Conservation (phyloP, 2,113 vertebrate species). For the Pseudorasbora parva region DNA sequence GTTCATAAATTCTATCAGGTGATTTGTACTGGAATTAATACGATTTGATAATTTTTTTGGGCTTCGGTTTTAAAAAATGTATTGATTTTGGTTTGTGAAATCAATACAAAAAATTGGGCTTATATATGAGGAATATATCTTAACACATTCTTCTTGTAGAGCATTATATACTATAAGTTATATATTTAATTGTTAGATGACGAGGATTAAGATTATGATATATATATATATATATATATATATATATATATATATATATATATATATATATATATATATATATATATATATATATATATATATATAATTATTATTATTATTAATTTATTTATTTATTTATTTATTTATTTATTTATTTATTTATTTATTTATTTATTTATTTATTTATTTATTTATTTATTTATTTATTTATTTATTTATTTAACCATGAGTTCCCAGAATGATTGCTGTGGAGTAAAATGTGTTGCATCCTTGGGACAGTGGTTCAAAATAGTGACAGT, state of each 20-base stretch:
- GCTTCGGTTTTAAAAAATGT: background rate
- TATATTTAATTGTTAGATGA: background rate
- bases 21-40: background rate
- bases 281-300: too few species aligned
- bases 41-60: background rate
- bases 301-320: too few species aligned
- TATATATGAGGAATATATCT: background rate
- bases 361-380: too few species aligned
- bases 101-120: background rate
- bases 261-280: too few species aligned
- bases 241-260: too few species aligned
- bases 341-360: too few species aligned
- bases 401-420: too few species aligned
- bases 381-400: too few species aligned
- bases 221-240: too few species aligned
- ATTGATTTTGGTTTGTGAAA: slow-evolving; percentile 15
- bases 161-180: background rate
- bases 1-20: background rate
- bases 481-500: background rate
- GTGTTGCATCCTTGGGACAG: background rate
- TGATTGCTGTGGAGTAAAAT: background rate
- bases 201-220: background rate
- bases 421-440: background rate
- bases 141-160: background rate
- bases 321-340: too few species aligned